A percentile compares a stretch with the other conserved stretches of the same genome.
phyloP scores from a whole-genome alignment of 2,113 vertebrate species.

The Herpetotheres cachinnans region DNA sequence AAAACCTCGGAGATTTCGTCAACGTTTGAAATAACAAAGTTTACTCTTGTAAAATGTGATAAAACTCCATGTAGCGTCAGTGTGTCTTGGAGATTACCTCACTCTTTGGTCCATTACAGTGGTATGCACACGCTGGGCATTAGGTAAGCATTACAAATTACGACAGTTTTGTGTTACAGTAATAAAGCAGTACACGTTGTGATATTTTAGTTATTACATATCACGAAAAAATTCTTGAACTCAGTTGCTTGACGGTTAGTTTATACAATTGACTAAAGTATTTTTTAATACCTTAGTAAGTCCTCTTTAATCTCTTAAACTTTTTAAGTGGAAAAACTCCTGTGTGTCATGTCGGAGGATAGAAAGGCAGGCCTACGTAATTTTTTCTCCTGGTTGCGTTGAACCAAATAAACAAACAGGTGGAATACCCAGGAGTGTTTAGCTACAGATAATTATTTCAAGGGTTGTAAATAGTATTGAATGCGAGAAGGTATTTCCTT shows the following conservation, averaged over 20 bases:
- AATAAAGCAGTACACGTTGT: background rate
- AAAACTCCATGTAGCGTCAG: background rate
- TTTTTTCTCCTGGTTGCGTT: background rate
- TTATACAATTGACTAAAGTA: background rate
- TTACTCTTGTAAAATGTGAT: background rate
- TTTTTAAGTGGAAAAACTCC: background rate
- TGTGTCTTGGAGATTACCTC: background rate
- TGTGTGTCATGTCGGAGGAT: background rate
- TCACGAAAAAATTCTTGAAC: background rate
- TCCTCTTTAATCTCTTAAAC: background rate
- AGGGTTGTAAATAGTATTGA: background rate
- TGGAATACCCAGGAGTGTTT: background rate
- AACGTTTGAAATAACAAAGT: background rate
- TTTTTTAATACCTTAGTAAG: background rate
- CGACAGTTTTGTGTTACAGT: background rate
- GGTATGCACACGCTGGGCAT: background rate
- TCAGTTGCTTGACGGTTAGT: background rate
- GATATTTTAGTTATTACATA: background rate
- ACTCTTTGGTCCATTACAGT: background rate
- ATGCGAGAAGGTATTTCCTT: background rate
- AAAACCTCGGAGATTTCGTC: background rate
- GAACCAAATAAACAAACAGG: background rate
- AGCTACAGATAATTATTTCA: background rate
- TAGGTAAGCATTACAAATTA: background rate
- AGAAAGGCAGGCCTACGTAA: background rate